Evolutionary conservation across 2,797 vertebrate genomes (phyloP).

Genomic region (Catamblyrhynchus diadema): DNA sequence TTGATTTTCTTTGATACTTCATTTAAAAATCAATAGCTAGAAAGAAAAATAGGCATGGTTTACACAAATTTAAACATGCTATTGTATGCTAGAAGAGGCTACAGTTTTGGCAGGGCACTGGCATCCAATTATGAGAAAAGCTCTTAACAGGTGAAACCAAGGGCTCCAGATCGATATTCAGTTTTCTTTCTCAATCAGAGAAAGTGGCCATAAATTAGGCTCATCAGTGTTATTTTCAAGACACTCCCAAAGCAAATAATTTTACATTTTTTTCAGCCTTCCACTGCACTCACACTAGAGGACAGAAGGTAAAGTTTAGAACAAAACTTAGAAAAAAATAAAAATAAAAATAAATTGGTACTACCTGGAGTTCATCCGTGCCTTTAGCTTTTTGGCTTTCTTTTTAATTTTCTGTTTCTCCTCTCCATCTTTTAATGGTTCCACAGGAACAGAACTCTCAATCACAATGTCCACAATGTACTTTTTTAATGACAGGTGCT

Average conservation of each 20-base stretch:
- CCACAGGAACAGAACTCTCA: slow-evolving; percentile 84
- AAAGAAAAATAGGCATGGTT: slow-evolving; percentile 91
- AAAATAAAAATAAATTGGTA: not conserved
- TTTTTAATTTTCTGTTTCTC: slow-evolving; percentile 93
- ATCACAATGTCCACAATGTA: slow-evolving; percentile 93
- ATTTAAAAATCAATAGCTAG: slow-evolving; percentile 97
- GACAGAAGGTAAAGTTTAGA: slow-evolving; percentile 10
- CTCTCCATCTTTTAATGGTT: slow-evolving; percentile 87
- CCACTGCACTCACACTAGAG: slow-evolving; percentile 3
- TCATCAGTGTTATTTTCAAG: slow-evolving; percentile 89
- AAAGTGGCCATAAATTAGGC: slow-evolving; percentile 98
- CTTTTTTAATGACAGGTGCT: slow-evolving; percentile 97
- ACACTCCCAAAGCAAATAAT: slow-evolving; percentile 85
- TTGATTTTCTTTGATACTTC: slow-evolving; percentile 98
- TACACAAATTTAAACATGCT: slow-evolving; percentile 91
- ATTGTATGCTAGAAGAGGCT: slow-evolving; percentile 80
- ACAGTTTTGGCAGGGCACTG: slow-evolving; percentile 84
- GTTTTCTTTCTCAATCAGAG: slow-evolving; percentile 94
- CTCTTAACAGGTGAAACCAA: slow-evolving; percentile 94
- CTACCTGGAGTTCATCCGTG: slow-evolving; percentile 96
- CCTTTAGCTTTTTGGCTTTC: slow-evolving; percentile 94
- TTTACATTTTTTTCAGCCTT: slow-evolving; percentile 70
- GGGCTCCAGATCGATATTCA: slow-evolving; percentile 86
- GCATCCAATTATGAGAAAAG: slow-evolving; percentile 96
- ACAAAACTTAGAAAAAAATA: not conserved